Evolutionary conservation across 2,113 vertebrate species (phyloP).

Genomic region (Aegithalos caudatus): DNA sequence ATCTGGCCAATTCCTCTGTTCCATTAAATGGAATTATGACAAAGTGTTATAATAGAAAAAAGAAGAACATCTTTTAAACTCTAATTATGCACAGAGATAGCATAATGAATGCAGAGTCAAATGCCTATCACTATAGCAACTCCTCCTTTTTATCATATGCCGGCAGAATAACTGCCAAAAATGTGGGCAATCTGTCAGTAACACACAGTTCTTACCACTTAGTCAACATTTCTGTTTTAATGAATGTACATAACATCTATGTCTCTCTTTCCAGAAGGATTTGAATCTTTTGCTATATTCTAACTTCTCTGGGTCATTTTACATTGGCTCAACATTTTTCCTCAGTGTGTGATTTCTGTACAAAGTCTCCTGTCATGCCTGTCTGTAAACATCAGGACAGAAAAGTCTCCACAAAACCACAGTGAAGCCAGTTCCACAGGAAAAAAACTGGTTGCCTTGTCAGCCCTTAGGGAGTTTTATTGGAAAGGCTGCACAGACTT

Average conservation of each 20-base stretch:
- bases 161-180: background rate
- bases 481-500: background rate
- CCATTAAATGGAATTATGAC: background rate
- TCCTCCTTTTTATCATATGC: background rate
- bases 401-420: background rate
- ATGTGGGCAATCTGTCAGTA: background rate
- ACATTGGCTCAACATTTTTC: background rate
- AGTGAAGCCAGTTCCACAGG: background rate
- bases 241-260: background rate
- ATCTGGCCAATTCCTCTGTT: background rate
- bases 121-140: conserved; percentile 10
- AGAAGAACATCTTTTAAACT: background rate
- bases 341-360: background rate
- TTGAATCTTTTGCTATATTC: background rate
- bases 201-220: background rate
- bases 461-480: background rate
- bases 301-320: background rate
- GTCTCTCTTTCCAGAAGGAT: background rate
- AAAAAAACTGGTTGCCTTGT: background rate
- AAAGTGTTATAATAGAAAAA: background rate
- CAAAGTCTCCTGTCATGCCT: background rate
- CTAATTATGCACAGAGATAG: background rate
- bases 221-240: background rate
- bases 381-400: background rate
- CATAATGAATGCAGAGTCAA: background rate